phyloP scores from a whole-genome alignment of 2,797 vertebrate species.

The Pipistrellus kuhlii region DNA sequence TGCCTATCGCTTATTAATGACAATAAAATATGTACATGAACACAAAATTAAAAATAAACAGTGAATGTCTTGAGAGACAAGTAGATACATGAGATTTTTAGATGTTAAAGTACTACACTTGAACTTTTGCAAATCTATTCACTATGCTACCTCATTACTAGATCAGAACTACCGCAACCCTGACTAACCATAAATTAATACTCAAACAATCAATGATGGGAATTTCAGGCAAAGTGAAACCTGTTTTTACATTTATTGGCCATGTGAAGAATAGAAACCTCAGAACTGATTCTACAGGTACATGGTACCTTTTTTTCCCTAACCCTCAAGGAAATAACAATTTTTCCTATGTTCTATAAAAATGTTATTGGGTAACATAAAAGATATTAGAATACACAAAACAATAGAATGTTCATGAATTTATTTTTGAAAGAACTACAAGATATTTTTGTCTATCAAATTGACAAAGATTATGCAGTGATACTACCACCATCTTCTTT shows the following conservation, averaged over 20 bases:
- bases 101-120: not conserved
- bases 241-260: not conserved
- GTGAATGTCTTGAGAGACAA: not conserved
- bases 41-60: constrained; percentile 14
- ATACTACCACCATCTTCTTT: not conserved
- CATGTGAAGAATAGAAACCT: not conserved
- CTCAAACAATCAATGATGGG: not conserved
- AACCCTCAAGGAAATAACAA: constrained; percentile 2
- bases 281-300: not conserved
- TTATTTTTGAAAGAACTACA: not conserved
- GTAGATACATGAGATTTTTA: not conserved
- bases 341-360: constrained; percentile 48
- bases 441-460: not conserved
- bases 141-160: not conserved
- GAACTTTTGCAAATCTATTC: not conserved
- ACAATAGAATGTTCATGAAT: not conserved
- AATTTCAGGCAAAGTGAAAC: constrained; percentile 32
- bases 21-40: not conserved
- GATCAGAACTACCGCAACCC: not conserved
- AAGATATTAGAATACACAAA: constrained; percentile 49
- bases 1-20: not conserved
- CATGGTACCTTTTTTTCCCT: not conserved
- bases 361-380: constrained; percentile 8
- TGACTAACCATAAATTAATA: not conserved
- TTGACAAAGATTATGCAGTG: constrained; percentile 9